Base-by-base conservation (phyloP, 2,888 invertebrate species). In the Ditula angustiorana region DNA sequence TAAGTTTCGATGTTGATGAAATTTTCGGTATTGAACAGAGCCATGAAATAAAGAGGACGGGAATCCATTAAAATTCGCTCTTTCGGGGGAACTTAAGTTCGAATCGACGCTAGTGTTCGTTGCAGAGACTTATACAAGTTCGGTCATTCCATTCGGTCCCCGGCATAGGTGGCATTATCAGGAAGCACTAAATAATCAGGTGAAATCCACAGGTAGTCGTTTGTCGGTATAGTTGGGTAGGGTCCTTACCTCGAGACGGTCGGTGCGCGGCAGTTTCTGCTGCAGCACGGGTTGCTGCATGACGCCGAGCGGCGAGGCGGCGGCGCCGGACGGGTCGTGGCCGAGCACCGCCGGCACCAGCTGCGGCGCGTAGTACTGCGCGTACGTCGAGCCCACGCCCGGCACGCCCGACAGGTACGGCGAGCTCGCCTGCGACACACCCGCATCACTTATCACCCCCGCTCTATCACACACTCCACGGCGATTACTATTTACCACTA, bases 261-360 rank as follows among this genome's bases (percentile, higher is more conserved):
- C 98, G 88, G 98, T 96, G 93, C 98, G 96, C 80, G 97, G 97
- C 95, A 98, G 95, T 94, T 98, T 98, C 94, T 98, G 98, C 93
- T 98, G 93, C 96, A 96, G 88, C 96, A 97, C 93, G 94, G 97
- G 90, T 95, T 97, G 88, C 95, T 96, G 94, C 97, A 97, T 90
- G 95, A 97, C 90, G 95, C 97, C 96, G 78, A 97, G 94, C 74
- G 96, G 97, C 83, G 97, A 97, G 80, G 95, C 96, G 68, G 85
- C 95, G 86, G 88, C 96, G 93, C 77, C 96, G 80, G 96, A 94
- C 71, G 96, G 97, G 93, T 97, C 97, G 76, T 97, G 97, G 70
- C 97, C 96, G 94, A 98, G 95, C 94, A 98, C 95, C 79, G 97
- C 95, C 81, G 97, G 97, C 95, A 98, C 96, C 93, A 98, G 95